These are phyloP conservation scores for Melolontha melolontha DNA, from an alignment of 2,888 invertebrate genomes.

Conservation along the genomic window DNA sequence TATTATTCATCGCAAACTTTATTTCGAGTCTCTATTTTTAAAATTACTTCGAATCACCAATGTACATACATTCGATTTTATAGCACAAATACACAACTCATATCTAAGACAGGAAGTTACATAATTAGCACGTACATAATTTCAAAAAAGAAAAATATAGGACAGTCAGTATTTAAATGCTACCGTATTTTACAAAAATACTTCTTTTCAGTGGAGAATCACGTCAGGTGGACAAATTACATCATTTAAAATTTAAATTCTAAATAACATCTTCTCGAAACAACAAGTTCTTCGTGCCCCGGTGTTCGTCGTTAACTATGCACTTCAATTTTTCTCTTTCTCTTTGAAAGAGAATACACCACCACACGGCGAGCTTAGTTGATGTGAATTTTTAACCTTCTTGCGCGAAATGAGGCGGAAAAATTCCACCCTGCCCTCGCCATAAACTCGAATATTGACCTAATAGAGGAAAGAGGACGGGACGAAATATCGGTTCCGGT, in stretches of 20 bases:
- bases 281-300: neutral
- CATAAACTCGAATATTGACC: slow-evolving; percentile 45
- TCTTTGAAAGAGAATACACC: neutral
- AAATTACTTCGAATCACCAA: too few relatives aligned
- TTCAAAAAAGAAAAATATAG: too few relatives aligned
- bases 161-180: too few relatives aligned
- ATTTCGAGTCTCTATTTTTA: too few relatives aligned
- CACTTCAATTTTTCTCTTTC: neutral
- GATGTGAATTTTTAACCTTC: slow-evolving; percentile 40
- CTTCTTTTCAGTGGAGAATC: neutral
- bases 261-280: slow-evolving; percentile 7
- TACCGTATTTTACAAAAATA: too few relatives aligned
- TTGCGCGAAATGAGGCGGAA: slow-evolving; percentile 36
- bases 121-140: too few relatives aligned
- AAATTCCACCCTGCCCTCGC: slow-evolving; percentile 20
- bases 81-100: too few relatives aligned
- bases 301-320: slow-evolving; percentile 3
- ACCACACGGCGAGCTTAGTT: slow-evolving; percentile 1
- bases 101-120: too few relatives aligned
- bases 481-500: slow-evolving; percentile 6
- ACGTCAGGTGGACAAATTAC: neutral
- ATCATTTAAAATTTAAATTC: slow-evolving; percentile 27
- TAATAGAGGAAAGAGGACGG: slow-evolving; percentile 4
- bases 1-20: too few relatives aligned
- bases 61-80: too few relatives aligned